phyloP scores from a whole-genome alignment of 2,888 invertebrate species.

The Hirtodrosophila histrioides region DNA sequence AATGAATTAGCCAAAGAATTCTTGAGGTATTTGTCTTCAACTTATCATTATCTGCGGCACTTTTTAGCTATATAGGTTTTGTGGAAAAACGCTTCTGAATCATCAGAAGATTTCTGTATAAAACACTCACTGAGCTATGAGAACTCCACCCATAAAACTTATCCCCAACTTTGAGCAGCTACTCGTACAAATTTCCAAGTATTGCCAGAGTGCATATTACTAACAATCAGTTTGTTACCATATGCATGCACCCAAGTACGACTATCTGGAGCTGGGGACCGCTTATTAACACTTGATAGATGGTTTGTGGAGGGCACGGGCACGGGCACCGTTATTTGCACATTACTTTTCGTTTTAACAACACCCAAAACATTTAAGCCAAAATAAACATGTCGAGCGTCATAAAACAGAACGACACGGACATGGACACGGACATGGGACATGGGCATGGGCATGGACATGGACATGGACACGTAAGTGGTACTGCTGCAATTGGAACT shows the following conservation, averaged over 20 bases:
- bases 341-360: constrained; percentile 73
- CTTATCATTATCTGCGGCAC: no score
- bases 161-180: constrained; percentile 5
- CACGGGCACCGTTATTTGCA: constrained; percentile 74
- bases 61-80: no score
- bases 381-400: constrained; percentile 73
- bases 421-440: constrained; percentile 15
- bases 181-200: neutral
- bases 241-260: constrained; percentile 1
- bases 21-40: no score
- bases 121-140: no score
- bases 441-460: constrained; percentile 12
- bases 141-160: neutral
- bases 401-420: constrained; percentile 59
- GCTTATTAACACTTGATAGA: constrained; percentile 77
- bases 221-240: constrained; percentile 28
- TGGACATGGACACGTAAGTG: constrained; percentile 9
- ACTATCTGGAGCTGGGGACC: constrained; percentile 32
- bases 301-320: constrained; percentile 64
- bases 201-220: constrained; percentile 23
- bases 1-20: no score
- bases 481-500: constrained; percentile 11
- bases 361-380: constrained; percentile 77
- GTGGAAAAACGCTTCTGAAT: no score
- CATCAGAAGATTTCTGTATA: no score